Conservation (phyloP, 2,113 vertebrate genomes). For the Laterallus jamaicensis region DNA sequence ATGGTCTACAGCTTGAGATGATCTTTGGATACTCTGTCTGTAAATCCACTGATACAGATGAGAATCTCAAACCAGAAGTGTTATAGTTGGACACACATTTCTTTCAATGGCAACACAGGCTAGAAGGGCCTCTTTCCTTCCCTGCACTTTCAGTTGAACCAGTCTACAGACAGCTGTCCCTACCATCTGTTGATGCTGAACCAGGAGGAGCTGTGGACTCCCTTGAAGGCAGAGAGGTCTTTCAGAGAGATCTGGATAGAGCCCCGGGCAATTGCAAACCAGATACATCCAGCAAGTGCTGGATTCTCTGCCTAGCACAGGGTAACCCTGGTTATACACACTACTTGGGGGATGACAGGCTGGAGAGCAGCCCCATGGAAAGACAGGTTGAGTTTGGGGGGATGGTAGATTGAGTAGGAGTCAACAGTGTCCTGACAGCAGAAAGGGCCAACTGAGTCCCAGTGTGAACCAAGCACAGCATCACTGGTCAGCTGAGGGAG, state of each 20-base stretch:
- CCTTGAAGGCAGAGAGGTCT: background rate
- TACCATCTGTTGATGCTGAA: background rate
- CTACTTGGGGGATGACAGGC: background rate
- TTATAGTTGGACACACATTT: background rate
- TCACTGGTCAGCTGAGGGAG: fast-evolving
- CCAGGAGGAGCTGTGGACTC: background rate
- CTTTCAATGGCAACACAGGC: background rate
- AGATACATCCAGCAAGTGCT: background rate
- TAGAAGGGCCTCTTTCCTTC: background rate
- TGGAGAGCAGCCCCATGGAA: fast-evolving
- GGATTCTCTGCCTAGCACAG: background rate
- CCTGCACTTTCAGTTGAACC: background rate
- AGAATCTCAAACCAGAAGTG: background rate
- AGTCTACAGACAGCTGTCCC: background rate
- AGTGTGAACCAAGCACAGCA: background rate
- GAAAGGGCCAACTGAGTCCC: background rate
- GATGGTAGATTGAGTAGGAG: background rate
- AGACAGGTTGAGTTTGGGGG: background rate
- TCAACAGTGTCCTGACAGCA: background rate
- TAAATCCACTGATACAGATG: background rate
- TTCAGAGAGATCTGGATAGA: background rate
- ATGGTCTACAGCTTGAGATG: background rate
- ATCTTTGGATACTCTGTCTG: background rate
- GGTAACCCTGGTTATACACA: background rate
- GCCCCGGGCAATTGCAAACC: background rate